A percentile compares a stretch with the other conserved stretches of the same genome.
phyloP scores from a whole-genome alignment of 2,888 invertebrate species.

The Pterobdella sp. region DNA sequence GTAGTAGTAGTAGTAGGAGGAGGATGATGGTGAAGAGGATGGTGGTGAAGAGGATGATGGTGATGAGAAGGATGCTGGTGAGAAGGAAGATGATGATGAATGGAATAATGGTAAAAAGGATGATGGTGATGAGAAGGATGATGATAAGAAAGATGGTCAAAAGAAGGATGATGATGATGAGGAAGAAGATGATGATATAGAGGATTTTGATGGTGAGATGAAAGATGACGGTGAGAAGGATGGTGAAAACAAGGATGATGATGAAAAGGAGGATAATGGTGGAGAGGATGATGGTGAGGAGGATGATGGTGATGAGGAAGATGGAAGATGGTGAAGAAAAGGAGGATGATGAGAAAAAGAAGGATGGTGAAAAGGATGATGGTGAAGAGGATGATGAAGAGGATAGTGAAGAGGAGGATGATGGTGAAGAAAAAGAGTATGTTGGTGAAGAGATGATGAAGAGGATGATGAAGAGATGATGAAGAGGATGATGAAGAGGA shows the following conservation, averaged over 20 bases:
- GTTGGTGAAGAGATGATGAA: not conserved
- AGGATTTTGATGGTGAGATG: not conserved
- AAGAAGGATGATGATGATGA: not conserved
- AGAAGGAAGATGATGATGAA: not conserved
- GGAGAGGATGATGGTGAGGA: constrained; percentile 14
- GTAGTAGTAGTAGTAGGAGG: not conserved
- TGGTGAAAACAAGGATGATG: not conserved
- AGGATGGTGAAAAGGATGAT: not conserved
- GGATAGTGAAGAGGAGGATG: not conserved
- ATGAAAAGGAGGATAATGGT: not conserved
- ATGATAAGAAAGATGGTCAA: not conserved
- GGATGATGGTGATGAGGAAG: constrained; percentile 1
- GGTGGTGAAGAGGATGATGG: not conserved
- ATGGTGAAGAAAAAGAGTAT: not conserved
- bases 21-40: not conserved
- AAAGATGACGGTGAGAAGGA: too few relatives aligned
- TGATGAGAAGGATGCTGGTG: constrained; percentile 5
- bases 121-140: too few relatives aligned
- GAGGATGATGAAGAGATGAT: not conserved
- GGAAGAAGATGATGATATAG: not conserved
- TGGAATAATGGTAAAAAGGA: too few relatives aligned
- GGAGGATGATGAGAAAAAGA: not conserved
- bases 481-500: not conserved
- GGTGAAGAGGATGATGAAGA: not conserved
- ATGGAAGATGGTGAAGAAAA: not conserved